phyloP scores from a whole-genome alignment of 2,113 vertebrate genomes.

The Tragelaphus imberbis region DNA sequence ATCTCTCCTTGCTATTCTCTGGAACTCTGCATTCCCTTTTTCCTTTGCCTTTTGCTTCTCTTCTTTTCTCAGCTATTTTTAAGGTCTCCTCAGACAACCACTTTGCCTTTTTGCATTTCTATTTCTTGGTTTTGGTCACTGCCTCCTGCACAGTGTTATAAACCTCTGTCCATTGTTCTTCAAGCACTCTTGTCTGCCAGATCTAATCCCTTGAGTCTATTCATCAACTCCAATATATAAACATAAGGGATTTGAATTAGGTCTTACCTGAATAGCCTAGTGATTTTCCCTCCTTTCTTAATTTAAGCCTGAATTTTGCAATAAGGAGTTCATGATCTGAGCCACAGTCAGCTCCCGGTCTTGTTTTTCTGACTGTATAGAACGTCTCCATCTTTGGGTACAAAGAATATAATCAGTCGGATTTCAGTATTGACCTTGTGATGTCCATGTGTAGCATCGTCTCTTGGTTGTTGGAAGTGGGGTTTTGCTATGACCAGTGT shows the following conservation, averaged over 20 bases:
- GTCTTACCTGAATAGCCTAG: neutral
- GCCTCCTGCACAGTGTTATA: neutral
- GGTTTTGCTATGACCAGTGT: neutral
- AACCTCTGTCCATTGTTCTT: neutral
- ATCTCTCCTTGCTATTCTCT: neutral
- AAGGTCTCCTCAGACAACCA: neutral
- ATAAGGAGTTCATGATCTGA: neutral
- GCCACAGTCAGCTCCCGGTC: neutral
- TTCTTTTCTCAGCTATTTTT: neutral
- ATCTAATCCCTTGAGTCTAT: neutral
- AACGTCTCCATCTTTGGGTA: neutral
- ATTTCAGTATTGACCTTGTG: neutral
- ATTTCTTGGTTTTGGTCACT: neutral
- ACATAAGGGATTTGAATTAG: neutral
- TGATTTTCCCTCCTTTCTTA: neutral
- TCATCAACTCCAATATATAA: neutral
- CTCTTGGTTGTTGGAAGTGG: neutral
- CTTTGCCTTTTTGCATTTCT: neutral
- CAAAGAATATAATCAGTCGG: neutral
- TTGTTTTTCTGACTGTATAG: neutral
- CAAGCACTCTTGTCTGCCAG: neutral
- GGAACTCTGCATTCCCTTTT: neutral
- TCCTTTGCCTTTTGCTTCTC: neutral
- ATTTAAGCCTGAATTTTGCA: neutral
- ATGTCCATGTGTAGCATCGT: accelerated